Base-by-base conservation (phyloP, 2,888 invertebrate species). In the Dolichopus griseipennis region DNA sequence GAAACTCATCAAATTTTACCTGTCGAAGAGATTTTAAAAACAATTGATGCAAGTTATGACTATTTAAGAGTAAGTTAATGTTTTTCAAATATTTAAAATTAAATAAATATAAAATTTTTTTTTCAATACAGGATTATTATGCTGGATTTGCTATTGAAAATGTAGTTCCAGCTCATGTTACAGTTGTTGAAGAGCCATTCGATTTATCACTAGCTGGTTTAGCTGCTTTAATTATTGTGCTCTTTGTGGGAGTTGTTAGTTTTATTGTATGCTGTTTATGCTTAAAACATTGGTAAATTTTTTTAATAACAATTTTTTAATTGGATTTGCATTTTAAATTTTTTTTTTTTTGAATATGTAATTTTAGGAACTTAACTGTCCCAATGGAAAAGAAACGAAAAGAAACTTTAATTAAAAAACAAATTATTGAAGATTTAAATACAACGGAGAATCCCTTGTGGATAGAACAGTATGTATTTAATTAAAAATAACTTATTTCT, bases 401-500 rank as follows among this genome's bases (percentile, higher is more conserved):
- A 68, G 93, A 93, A 78, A 63, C 92, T 65, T 81, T 93, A 18
- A 92, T 92, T 33, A 89, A 92, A 68, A 88, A 92, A 71, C 88
- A 91, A 71, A 91, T 92, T 66, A 87, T 93, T 52, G 92, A 93
- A 73, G 93, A 93, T 76, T 81, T 93, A 65, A 92, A 92, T 75
- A 93, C 93, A 0, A 95, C 94, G 0, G 95, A 95, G 80, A 95
- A 95, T 84, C 95, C 94, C 0, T 82, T 95, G 18, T 95, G 94
- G 95, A 88, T 94, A 75, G 95, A 95, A 83, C 93, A 93, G 89
- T 90, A 79, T 84, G 87, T 83, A 10, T 65, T 64, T 68, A 65
- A 27, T 64, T 69, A 27, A 27, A 65, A 41, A 65, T 43, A 34
- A 15, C 22, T 64, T 65, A 65, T 65, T 66, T 69, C 68, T 68